A percentile compares a stretch with the other conserved stretches of the same genome.
These are phyloP conservation scores for Streblospio benedicti DNA, from an alignment of 1,140 invertebrate species.

Conservation along the genomic window DNA sequence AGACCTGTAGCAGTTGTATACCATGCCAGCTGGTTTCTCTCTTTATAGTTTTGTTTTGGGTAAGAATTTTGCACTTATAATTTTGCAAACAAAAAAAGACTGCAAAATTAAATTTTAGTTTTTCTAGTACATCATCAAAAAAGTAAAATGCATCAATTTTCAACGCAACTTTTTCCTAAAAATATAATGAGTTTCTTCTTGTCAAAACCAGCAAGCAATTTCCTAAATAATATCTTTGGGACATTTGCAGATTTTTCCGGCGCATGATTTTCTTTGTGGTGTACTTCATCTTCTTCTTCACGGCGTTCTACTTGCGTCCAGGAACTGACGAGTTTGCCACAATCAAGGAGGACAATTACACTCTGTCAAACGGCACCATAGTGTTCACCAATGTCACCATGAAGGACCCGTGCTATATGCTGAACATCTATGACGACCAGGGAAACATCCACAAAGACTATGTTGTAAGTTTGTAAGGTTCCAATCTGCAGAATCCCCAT, in stretches of 20 bases:
- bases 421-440: constrained; percentile 16
- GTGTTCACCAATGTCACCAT: constrained; percentile 24
- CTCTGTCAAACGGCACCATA: constrained; percentile 19
- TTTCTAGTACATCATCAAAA: too few species aligned
- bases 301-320: constrained; percentile 77
- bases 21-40: too few species aligned
- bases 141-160: too few species aligned
- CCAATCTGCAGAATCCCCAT: too few species aligned
- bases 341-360: constrained; percentile 42
- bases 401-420: constrained; percentile 40
- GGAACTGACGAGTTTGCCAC: constrained; percentile 48
- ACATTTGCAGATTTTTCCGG: constrained; percentile 71
- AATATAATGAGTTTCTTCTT: too few species aligned
- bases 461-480: constrained; percentile 1
- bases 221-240: constrained; percentile 7
- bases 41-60: too few species aligned
- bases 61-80: too few species aligned
- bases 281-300: constrained; percentile 78
- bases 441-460: constrained; percentile 8
- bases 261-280: constrained; percentile 81
- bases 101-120: too few species aligned
- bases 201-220: background rate
- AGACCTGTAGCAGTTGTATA: too few species aligned
- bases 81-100: too few species aligned
- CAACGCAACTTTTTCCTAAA: too few species aligned